Evolutionary conservation across 2,888 invertebrate genomes (phyloP).

Genomic region (Netelia virgata): DNA sequence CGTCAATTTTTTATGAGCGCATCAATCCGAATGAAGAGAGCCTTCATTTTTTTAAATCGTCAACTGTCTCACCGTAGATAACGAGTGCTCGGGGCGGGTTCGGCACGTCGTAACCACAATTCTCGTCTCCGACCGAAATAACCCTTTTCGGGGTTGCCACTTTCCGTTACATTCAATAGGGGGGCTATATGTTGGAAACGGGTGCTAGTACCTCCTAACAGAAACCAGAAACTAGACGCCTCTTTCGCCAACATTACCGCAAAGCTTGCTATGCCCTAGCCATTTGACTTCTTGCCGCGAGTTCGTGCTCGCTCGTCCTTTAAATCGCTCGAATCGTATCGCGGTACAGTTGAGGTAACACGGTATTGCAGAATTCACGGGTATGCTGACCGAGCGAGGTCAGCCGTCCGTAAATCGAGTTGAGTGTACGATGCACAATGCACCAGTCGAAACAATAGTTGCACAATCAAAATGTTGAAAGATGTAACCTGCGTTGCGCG

Average conservation of each 20-base stretch:
- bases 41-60: too few relatives aligned
- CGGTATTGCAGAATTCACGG: conserved; percentile 32
- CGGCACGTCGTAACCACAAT: conserved; percentile 1
- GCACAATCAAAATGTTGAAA: conserved; percentile 1
- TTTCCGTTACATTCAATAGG: conserved; percentile 29
- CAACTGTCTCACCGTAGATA: too few relatives aligned
- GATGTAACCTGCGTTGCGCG: conserved; percentile 8
- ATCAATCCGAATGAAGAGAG: too few relatives aligned
- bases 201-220: not conserved
- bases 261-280: not conserved
- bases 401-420: conserved; percentile 13
- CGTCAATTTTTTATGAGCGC: too few relatives aligned
- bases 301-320: conserved; percentile 17
- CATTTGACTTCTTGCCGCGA: conserved; percentile 37
- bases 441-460: conserved; percentile 13
- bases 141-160: conserved; percentile 6
- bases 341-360: conserved; percentile 20
- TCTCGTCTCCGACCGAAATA: not conserved
- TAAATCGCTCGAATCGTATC: conserved; percentile 29
- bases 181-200: not conserved
- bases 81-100: not conserved
- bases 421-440: conserved; percentile 12
- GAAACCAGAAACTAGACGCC: conserved; percentile 13
- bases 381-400: conserved; percentile 36
- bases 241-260: conserved; percentile 23